A percentile compares a stretch with the other conserved stretches of the same genome.
These are phyloP conservation scores for Mormyrus iriodes DNA, from an alignment of 2,113 vertebrate species.

Conservation along the genomic window DNA sequence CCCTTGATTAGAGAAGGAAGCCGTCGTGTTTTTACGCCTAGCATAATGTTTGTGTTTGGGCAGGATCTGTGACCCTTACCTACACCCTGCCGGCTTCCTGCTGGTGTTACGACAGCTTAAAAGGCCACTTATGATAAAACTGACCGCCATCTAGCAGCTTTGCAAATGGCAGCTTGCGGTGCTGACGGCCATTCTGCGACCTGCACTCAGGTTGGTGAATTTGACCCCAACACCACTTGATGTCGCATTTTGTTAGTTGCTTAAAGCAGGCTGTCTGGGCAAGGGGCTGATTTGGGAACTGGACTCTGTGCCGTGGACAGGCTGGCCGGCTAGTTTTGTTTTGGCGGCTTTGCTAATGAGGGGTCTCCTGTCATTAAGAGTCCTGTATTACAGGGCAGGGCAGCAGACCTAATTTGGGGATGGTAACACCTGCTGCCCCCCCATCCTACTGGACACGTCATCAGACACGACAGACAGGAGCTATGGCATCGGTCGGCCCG, in stretches of 20 bases:
- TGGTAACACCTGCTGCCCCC: background rate
- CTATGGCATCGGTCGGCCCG: background rate
- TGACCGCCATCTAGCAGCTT: background rate
- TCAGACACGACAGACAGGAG: background rate
- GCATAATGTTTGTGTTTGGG: background rate
- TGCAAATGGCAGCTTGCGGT: background rate
- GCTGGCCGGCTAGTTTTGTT: background rate
- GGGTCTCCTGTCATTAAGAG: background rate
- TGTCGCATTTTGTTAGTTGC: background rate
- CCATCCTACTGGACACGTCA: background rate
- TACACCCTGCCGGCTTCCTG: background rate
- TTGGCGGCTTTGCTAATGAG: background rate
- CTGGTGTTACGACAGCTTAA: background rate
- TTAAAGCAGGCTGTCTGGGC: background rate
- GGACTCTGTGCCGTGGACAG: background rate
- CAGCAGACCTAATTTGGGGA: background rate
- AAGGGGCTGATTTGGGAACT: background rate
- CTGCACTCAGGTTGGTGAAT: background rate
- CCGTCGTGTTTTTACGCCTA: background rate
- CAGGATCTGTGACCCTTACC: background rate
- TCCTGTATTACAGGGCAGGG: constrained; percentile 6
- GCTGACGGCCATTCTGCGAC: background rate
- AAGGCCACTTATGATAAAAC: background rate
- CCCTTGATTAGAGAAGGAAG: background rate
- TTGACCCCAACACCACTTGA: background rate